Conservation (phyloP, 2,888 invertebrate species). For the Lithophane leautieri region DNA sequence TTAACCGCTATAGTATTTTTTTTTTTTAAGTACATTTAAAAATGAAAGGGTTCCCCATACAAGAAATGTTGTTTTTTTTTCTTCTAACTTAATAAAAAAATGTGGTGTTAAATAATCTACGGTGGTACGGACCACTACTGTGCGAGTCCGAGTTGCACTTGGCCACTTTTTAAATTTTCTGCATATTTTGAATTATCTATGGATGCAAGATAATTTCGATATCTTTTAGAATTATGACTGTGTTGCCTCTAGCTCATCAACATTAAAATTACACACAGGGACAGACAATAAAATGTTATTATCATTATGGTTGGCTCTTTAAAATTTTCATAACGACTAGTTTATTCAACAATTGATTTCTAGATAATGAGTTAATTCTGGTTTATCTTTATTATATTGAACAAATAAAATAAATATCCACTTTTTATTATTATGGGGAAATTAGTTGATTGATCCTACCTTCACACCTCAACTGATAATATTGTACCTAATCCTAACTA, state of each 20-base stretch:
- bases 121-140: not conserved
- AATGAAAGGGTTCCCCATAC: no score
- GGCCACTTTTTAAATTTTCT: not conserved
- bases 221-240: not conserved
- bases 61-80: not conserved
- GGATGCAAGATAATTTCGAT: not conserved
- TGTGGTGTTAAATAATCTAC: no score
- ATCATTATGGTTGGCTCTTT: not conserved
- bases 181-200: not conserved
- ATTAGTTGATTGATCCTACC: not conserved
- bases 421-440: not conserved
- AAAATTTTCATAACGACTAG: slow-evolving; percentile 20
- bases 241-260: not conserved
- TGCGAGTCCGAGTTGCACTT: no score
- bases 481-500: not conserved
- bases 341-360: slow-evolving; percentile 18
- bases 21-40: no score
- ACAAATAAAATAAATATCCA: not conserved
- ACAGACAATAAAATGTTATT: not conserved
- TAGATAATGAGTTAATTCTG: slow-evolving; percentile 3
- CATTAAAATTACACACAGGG: slow-evolving; percentile 7
- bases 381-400: not conserved
- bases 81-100: no score
- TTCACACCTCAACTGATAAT: not conserved
- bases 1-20: not conserved